Base-by-base conservation (phyloP, 2,888 invertebrate species). In the Ctena decussata region DNA sequence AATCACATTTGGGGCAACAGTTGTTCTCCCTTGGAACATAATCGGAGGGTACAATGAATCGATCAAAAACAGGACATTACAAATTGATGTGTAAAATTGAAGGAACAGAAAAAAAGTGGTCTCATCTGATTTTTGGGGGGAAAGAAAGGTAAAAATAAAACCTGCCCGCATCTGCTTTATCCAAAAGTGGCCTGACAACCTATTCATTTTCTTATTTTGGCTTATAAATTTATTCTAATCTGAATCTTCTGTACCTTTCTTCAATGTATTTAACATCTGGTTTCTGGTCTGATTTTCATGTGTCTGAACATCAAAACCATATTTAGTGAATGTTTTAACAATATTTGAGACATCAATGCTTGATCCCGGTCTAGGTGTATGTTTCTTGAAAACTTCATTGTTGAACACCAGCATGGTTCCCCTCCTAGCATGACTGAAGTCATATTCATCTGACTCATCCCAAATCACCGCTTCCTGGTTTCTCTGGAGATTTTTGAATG, bases 361-460 rank as follows among this genome's bases (percentile, higher is more conserved):
- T 0, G 98, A 98, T 0, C 99, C 99, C 89, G 97, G 97, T 53
- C 96, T 87, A 15, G 90, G 78, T 1, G 95, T 94, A 37, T 92
- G 89, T 15, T 87, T 84, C 96, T 92, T 97, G 94, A 98, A 99
- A 94, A 97, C 96, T 96, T 98, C 98, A 95, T 99, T 98, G 95
- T 99, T 98, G 94, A 99, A 98, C 94, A 99, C 98, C 18, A 98
- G 95, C 11, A 98, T 98, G 90, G 97, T 96, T 12, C 99, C 99
- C 77, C 98, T 97, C 86, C 97, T 96, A 35, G 90, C 82, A 95
- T 98, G 98, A 92, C 97, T 97, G 98, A 98, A 98, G 91, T 98
- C 98, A 95, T 99, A 99, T 94, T 97, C 97, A 72, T 91, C 89
- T 11, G 87, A 69, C 18, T 82, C 80, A 77, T 89, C 89, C 86